phyloP scores from a whole-genome alignment of 2,113 vertebrate genomes.

The Oreotrochilus melanogaster region DNA sequence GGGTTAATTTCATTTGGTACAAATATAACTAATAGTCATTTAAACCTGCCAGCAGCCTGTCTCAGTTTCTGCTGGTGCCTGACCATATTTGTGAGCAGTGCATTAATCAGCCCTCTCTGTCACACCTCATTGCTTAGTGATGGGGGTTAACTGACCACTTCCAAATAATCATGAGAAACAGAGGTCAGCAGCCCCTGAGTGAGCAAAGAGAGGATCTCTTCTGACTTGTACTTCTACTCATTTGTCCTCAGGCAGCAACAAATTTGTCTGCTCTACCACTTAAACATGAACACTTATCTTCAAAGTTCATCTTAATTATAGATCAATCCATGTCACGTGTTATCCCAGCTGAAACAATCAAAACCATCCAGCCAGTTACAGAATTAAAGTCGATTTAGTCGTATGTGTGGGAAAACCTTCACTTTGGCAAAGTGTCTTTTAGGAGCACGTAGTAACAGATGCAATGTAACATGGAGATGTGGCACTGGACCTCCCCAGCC shows the following conservation, averaged over 20 bases:
- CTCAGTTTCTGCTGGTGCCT: not conserved
- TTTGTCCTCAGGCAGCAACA: not conserved
- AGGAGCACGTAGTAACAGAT: not conserved
- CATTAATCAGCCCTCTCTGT: slow-evolving; percentile 49
- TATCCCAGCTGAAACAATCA: slow-evolving; percentile 17
- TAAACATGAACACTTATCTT: not conserved
- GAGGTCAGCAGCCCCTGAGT: slow-evolving; percentile 33
- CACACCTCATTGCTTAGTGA: slow-evolving; percentile 44
- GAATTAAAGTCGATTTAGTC: not conserved
- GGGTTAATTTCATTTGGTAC: slow-evolving; percentile 48
- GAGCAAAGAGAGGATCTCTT: slow-evolving; percentile 5
- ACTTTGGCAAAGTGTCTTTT: not conserved
- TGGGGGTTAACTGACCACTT: slow-evolving; percentile 68
- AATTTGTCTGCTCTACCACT: not conserved
- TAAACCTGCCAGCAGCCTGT: not conserved
- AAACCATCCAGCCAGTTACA: slow-evolving; percentile 14
- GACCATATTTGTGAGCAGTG: not conserved
- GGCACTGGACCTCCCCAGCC: not conserved
- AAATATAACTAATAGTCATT: slow-evolving; percentile 32
- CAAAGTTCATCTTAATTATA: slow-evolving; percentile 25
- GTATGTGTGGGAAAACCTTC: not conserved
- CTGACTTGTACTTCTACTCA: not conserved
- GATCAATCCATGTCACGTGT: slow-evolving; percentile 9
- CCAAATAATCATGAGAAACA: slow-evolving; percentile 58
- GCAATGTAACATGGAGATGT: rapidly evolving